Evolutionary conservation across 2,113 vertebrate species (phyloP).

Genomic region (Crotophaga sulcirostris): DNA sequence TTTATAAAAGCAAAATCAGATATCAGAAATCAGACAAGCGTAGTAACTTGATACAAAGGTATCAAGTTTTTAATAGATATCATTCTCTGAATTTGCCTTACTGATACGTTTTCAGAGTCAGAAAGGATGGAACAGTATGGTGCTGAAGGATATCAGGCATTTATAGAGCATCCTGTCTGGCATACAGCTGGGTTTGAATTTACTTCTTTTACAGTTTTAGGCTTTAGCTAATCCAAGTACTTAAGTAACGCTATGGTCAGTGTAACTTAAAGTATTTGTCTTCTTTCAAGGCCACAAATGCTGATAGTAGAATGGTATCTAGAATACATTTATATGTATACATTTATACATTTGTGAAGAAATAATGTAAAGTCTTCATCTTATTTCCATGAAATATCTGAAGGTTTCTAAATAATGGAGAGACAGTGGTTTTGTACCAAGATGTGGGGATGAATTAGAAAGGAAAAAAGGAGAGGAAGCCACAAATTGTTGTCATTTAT

Average conservation of each 20-base stretch:
- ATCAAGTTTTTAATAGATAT: not conserved
- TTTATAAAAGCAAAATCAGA: not conserved
- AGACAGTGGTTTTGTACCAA: not conserved
- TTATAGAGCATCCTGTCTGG: not conserved
- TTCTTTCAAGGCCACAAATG: not conserved
- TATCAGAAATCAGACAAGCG: not conserved
- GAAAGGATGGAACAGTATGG: not conserved
- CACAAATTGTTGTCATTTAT: not conserved
- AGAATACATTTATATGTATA: not conserved
- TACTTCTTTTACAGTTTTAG: not conserved
- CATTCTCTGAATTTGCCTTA: not conserved
- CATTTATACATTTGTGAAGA: not conserved
- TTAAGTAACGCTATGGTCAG: not conserved
- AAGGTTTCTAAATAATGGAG: not conserved
- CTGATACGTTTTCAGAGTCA: not conserved
- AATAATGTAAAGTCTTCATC: not conserved
- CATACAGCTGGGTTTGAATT: not conserved
- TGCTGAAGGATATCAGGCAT: not conserved
- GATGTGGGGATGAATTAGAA: not conserved
- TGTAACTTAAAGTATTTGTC: not conserved
- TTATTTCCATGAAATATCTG: not conserved
- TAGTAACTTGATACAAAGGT: not conserved
- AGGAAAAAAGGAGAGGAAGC: not conserved
- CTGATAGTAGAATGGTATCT: not conserved
- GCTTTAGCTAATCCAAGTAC: not conserved